Evolutionary conservation across 2,888 invertebrate genomes (phyloP).

Genomic region (Cryptus armator): DNA sequence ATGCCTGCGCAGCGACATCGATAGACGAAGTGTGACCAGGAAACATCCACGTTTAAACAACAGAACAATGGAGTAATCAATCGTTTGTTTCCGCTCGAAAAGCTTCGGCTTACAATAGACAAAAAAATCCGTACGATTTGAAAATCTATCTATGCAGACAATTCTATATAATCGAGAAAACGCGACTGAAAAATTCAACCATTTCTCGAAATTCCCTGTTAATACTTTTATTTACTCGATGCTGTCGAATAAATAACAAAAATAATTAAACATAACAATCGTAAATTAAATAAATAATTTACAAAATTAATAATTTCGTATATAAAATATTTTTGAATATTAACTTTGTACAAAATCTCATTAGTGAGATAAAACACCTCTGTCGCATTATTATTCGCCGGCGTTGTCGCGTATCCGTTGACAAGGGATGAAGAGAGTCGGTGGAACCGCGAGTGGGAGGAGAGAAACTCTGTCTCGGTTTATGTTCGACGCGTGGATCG

Average conservation of each 20-base stretch:
- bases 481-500: constrained; percentile 56
- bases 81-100: background rate
- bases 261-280: too few species aligned
- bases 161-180: too few species aligned
- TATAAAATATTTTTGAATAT: background rate
- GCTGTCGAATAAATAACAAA: too few species aligned
- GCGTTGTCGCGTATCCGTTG: background rate
- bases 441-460: background rate
- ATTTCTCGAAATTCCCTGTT: too few species aligned
- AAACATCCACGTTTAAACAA: background rate
- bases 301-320: background rate
- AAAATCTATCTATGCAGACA: too few species aligned
- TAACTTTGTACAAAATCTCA: background rate
- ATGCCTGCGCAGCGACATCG: background rate
- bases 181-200: too few species aligned
- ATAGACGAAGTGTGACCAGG: background rate
- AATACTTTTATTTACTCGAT: too few species aligned
- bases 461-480: constrained; percentile 5
- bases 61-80: background rate
- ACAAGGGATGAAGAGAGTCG: background rate
- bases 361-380: background rate
- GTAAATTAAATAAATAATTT: background rate
- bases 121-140: too few species aligned
- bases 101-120: too few species aligned
- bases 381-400: constrained; percentile 5